Base-by-base conservation (phyloP, 2,888 invertebrate species). In the Galerucella pusilla region DNA sequence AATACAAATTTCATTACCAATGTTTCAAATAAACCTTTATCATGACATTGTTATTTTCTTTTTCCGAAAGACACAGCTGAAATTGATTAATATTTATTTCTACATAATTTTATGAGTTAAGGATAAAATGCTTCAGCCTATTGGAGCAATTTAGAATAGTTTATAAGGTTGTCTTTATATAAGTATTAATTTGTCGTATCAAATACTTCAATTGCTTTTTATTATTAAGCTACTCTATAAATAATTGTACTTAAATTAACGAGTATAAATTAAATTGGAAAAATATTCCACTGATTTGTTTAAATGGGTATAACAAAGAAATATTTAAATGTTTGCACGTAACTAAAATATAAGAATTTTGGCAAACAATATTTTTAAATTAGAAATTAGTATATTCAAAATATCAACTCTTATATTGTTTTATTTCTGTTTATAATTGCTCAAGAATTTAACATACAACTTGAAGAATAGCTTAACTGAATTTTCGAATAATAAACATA, bases 401-500 rank as follows among this genome's bases (percentile, higher is more conserved):
- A 42, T 42, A 42, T 42, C 35, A 9, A 6, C 35, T 35, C 16
- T 16, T 49, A 14, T 5, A 14, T 59, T 1, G 5, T 2, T 28
- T 61, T n/a, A 61, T 61, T n/a, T 61, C 10, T 14, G 61, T 35
- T 35, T 14, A 35, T 28, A 61, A 61, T 61, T 61, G 35, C 14
- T 7, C 35, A 61, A 28, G 28, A 28, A 60, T 25, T 60, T 61
- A 35, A 61, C 14, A 14, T n/a, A 61, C 28, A 35, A 61, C 28
- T n/a, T 7, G n/a, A 61, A 35, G 35, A 61, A 61, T 61, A 61
- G n/a, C 28, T 61, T 28, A 5, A 45, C 54, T 45, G 59, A 66
- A 20, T 49, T 67, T 67, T 73, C 67, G n/a, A 73, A 65, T 65
- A 60, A 71, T 80, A 80, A 78, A 80, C 80, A 78, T 76, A 63